Base-by-base conservation (phyloP, 2,888 invertebrate species). In the Epinotia demarniana region DNA sequence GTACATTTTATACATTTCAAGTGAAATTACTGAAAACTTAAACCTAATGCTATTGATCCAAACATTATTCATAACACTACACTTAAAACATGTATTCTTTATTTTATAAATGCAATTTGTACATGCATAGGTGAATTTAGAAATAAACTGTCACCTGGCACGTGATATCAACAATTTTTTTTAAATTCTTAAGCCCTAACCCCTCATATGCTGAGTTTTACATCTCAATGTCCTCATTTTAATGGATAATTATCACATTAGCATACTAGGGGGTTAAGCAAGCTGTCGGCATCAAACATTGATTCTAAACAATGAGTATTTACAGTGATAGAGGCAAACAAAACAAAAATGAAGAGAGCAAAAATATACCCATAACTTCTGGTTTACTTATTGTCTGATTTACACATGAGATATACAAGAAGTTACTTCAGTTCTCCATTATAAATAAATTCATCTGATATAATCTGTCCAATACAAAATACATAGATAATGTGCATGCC, bases 101-200 rank as follows among this genome's bases (percentile, higher is more conserved):
- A 57, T 16, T 64, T 64, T 62, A 13, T 46, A 46, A 73, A 63
- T 58, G 46, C 49, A 55, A 53, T 53, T 39, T 46, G 5, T 64
- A 53, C n/a, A n/a, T 55, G 63, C 27, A 18, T 53, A 60, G 18
- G 46, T 69, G 23, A 60, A 62, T 53, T 27, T 64, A 62, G 39
- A 3, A 75, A 75, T 75, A 71, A 75, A 70, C 12, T 61, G 23
- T 61, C n/a, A n/a, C n/a, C 71, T 71, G 70, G 75, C 70, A 71
- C 75, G n/a, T 46, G 12, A 57, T 23, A 11, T 53, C 12, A 46
- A 69, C 23, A 11, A 49, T 69, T 23, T 39, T 49, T 11, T 12
- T 11, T 61, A 2, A 2, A 27, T 3, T 53, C 43, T 70, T n/a
- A 18, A 12, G 33, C 33, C 33, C 6, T 8, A 27, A 27, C 23